Base-by-base conservation (phyloP, 2,888 invertebrate species). In the Vesta saturnalis region DNA sequence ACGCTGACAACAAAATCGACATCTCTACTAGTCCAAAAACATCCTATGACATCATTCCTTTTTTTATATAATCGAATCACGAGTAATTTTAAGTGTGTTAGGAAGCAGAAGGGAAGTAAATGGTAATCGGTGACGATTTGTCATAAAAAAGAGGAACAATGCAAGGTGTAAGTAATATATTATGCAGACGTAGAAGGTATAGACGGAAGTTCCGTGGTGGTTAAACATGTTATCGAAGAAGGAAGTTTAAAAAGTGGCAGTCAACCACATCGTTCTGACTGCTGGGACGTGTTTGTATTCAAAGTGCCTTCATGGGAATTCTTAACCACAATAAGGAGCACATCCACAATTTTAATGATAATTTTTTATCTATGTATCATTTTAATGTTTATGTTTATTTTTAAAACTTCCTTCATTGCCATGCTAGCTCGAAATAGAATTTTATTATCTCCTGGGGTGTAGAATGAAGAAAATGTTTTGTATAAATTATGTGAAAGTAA, bases 231-330 rank as follows among this genome's bases (percentile, higher is more conserved):
- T 67, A 67, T 67, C 67, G 59, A 64, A 67, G 59, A 30, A 67
- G 67, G 67, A 67, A 67, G 67, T 67, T 49, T 56, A 67, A 57
- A 67, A 57, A 67, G 58, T 54, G 43, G 63, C 63, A 63, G 59
- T 54, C 60, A 64, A 64, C 63, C 67, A 59, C 67, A 60, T 46
- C 67, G 46, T 67, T 67, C 63, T 63, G 63, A 59, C 63, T 60
- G 43, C 55, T 46, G 52, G 30, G 55, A 60, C 59, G 63, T 67
- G 63, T 67, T 55, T 67, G 61, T 49, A 39, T 62, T 62, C 58
- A 59, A 67, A 67, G 58, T 52, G 60, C 39, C 52, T 23, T n/a
- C 57, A 52, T 62, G 61, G 62, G 58, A 67, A 67, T 43, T 66
- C 60, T 35, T 60, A 60, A 59, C 60, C 65, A 56, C 56, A 56